A percentile compares a stretch with the other conserved stretches of the same genome.
These are phyloP conservation scores for Vulpes vulpes DNA, from an alignment of 2,113 vertebrate species.

Conservation along the genomic window DNA sequence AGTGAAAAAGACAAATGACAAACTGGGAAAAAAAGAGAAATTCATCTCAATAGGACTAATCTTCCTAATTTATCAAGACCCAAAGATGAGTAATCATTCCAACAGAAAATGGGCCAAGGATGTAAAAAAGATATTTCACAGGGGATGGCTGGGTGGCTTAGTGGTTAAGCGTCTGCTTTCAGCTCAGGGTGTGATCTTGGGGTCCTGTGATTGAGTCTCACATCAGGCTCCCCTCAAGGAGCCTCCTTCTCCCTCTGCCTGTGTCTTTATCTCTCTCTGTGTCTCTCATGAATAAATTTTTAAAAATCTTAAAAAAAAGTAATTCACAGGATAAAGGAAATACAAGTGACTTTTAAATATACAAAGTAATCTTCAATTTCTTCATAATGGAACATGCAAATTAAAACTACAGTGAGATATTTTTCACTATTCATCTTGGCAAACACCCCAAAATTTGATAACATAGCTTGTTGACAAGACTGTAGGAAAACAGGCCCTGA, in stretches of 20 bases:
- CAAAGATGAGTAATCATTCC: not conserved
- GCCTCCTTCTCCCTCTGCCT: too few relatives aligned
- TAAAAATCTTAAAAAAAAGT: not conserved
- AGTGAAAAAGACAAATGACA: not conserved
- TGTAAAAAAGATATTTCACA: not conserved
- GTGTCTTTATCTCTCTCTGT: too few relatives aligned
- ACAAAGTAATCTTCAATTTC: not conserved
- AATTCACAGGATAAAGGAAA: not conserved
- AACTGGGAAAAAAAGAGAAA: not conserved
- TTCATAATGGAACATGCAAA: not conserved
- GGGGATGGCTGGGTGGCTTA: not conserved
- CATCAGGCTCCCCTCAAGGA: too few relatives aligned
- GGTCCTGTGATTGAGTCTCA: too few relatives aligned
- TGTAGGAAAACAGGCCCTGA: accelerated
- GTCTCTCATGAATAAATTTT: too few relatives aligned
- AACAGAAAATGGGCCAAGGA: not conserved
- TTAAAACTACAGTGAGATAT: not conserved
- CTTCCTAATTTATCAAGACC: conserved; percentile 21
- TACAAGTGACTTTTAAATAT: not conserved
- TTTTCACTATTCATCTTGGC: not conserved
- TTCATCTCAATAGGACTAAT: not conserved
- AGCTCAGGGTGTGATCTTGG: too few relatives aligned
- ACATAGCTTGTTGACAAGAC: accelerated
- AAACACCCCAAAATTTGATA: not conserved
- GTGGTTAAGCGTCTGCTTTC: too few relatives aligned